These are phyloP conservation scores for Australoheros scitulus DNA, from an alignment of 2,113 vertebrate genomes.

Conservation along the genomic window DNA sequence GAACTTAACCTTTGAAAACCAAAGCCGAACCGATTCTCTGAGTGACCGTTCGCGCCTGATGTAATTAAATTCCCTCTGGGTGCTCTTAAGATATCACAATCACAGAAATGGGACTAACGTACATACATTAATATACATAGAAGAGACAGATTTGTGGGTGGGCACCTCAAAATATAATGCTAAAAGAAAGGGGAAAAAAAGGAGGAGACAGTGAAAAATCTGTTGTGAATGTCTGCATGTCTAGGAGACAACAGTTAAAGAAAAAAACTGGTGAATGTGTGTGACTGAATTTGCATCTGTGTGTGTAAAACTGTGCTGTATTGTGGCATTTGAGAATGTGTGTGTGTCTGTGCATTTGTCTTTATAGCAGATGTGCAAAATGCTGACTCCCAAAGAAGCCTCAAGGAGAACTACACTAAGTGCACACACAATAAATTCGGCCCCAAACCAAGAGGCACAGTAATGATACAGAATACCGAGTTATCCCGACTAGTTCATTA, in stretches of 20 bases:
- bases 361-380: background rate
- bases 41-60: background rate
- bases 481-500: constrained; percentile 8
- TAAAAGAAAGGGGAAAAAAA: too few relatives aligned
- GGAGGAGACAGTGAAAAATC: too few relatives aligned
- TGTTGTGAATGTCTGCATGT: background rate
- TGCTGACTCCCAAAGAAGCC: background rate
- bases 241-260: background rate
- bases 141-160: too few relatives aligned
- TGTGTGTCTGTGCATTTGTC: background rate
- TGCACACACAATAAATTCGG: background rate
- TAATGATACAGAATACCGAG: constrained; percentile 2
- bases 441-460: background rate
- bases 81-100: too few relatives aligned
- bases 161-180: too few relatives aligned
- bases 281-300: background rate
- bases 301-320: background rate
- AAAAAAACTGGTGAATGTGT: background rate
- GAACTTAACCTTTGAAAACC: background rate
- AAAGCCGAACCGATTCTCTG: background rate
- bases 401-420: background rate
- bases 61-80: too few relatives aligned
- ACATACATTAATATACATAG: too few relatives aligned
- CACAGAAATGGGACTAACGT: background rate
- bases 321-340: background rate